Conservation (phyloP, 2,888 invertebrate genomes). For the Deilephila porcellus region DNA sequence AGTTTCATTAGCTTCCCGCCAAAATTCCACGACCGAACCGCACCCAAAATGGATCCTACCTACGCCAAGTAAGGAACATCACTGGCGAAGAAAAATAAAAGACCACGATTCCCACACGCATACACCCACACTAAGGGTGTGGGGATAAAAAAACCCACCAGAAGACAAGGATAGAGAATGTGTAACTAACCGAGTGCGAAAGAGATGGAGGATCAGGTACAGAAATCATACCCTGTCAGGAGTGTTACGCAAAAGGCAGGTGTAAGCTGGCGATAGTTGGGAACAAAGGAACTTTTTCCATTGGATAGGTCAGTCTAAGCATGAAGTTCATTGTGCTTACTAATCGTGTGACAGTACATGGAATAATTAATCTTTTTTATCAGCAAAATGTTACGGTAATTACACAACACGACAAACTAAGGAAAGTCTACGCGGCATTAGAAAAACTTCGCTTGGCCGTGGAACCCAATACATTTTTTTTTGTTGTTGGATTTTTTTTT, state of each 20-base stretch:
- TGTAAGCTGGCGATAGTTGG: constrained; percentile 70
- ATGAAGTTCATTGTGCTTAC: background rate
- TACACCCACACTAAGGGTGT: constrained; percentile 77
- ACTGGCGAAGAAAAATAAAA: constrained; percentile 60
- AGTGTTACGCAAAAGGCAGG: constrained; percentile 80
- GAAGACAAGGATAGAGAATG: constrained; percentile 60
- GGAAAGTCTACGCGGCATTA: background rate
- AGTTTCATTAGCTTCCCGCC: constrained; percentile 66
- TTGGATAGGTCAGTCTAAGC: constrained; percentile 70
- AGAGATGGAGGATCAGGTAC: constrained; percentile 69
- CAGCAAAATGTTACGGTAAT: background rate
- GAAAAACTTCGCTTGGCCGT: too few relatives aligned
- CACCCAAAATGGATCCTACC: constrained; percentile 57
- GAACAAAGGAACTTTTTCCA: constrained; percentile 68
- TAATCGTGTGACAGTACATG: background rate
- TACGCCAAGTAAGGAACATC: constrained; percentile 60
- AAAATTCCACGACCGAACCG: constrained; percentile 59
- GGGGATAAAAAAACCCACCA: constrained; percentile 73
- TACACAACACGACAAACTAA: background rate
- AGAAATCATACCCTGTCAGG: constrained; percentile 73
- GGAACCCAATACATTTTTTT: too few relatives aligned
- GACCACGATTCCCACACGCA: constrained; percentile 59
- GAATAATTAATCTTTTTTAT: constrained; percentile 7
- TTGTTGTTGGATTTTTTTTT: too few relatives aligned
- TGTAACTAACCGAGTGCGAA: constrained; percentile 50